These are phyloP conservation scores for Synergus japonicus DNA, from an alignment of 2,888 invertebrate genomes.

Conservation along the genomic window DNA sequence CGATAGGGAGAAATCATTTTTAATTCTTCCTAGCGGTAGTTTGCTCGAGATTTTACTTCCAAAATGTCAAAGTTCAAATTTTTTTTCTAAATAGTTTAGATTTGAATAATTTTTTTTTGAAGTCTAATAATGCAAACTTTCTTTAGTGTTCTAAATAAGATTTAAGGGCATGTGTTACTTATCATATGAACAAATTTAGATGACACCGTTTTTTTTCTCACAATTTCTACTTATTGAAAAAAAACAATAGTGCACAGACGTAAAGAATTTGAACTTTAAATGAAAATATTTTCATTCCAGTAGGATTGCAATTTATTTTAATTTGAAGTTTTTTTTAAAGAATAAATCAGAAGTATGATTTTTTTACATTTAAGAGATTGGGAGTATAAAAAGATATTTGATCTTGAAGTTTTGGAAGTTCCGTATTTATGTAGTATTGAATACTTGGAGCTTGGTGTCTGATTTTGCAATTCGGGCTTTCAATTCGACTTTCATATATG, in stretches of 20 bases:
- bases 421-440: slow-evolving; percentile 3
- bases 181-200: too few species aligned
- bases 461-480: slow-evolving; percentile 26
- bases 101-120: not conserved
- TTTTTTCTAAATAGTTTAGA: not conserved
- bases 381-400: not conserved
- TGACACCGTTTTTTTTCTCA: too few species aligned
- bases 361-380: not conserved
- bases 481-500: slow-evolving; percentile 25
- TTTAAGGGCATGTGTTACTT: not conserved
- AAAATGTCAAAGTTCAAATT: not conserved
- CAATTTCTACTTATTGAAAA: too few species aligned
- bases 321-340: not conserved
- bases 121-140: not conserved
- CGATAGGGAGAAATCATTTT: not conserved
- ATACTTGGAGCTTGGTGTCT: slow-evolving; percentile 31
- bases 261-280: not conserved
- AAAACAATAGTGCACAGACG: too few species aligned
- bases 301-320: not conserved
- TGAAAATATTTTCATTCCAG: not conserved
- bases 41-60: not conserved
- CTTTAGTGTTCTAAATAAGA: not conserved
- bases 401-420: slow-evolving; percentile 19
- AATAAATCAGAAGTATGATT: not conserved
- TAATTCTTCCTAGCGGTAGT: not conserved